Evolutionary conservation across 2,113 vertebrate species (phyloP).

Genomic region (Triplophysa siluroides): DNA sequence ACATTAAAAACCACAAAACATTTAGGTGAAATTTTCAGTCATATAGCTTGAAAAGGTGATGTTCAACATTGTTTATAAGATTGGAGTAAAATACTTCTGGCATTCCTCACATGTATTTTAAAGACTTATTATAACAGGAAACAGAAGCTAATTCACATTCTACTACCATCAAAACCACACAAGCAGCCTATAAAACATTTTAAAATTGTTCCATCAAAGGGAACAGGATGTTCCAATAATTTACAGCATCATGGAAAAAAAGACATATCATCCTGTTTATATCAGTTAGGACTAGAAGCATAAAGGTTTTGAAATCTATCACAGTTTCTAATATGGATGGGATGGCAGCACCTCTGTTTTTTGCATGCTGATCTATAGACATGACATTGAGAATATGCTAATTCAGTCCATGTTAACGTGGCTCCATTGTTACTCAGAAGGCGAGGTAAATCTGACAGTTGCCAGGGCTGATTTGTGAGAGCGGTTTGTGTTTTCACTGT

Average conservation of each 20-base stretch:
- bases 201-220: conserved; percentile 27
- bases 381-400: conserved; percentile 40
- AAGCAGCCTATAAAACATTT: conserved; percentile 13
- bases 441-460: conserved; percentile 20
- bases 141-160: conserved; percentile 11
- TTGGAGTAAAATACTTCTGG: too few relatives aligned
- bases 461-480: background rate
- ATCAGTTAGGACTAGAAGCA: background rate
- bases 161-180: background rate
- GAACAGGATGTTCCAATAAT: conserved; percentile 7
- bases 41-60: too few relatives aligned
- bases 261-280: background rate
- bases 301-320: conserved; percentile 4
- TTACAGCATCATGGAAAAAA: background rate
- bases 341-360: conserved; percentile 21
- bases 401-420: conserved; percentile 39
- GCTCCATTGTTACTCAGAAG: conserved; percentile 17
- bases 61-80: too few relatives aligned
- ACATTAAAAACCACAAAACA: too few relatives aligned
- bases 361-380: conserved; percentile 8
- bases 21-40: too few relatives aligned
- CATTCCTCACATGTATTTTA: background rate
- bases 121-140: background rate
- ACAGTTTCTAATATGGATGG: conserved; percentile 31
- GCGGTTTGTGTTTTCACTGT: background rate